Evolutionary conservation across 2,113 vertebrate genomes (phyloP).

Genomic region (Arothron firmamentum): DNA sequence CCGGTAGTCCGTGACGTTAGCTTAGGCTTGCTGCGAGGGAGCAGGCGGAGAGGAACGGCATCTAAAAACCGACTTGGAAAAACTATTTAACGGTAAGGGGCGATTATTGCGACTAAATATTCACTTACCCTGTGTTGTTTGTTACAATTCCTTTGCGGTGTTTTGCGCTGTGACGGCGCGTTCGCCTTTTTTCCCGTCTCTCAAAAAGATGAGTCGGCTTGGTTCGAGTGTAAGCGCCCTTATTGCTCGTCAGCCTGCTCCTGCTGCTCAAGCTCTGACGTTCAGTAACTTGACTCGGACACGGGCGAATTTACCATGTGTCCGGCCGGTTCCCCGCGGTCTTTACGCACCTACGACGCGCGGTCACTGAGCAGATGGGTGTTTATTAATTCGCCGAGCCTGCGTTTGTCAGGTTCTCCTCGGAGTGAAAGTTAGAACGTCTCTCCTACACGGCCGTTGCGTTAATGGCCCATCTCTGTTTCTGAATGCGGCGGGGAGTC

Average conservation of each 20-base stretch:
- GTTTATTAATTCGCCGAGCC: slow-evolving; percentile 3
- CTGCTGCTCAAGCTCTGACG: slow-evolving; percentile 72
- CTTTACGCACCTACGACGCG: not conserved
- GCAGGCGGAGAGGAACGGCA: slow-evolving; percentile 80
- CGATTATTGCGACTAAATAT: slow-evolving; percentile 65
- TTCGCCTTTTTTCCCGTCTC: slow-evolving; percentile 76
- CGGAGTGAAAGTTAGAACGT: slow-evolving; percentile 69
- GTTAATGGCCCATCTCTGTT: slow-evolving; percentile 55
- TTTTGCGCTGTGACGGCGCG: slow-evolving; percentile 31
- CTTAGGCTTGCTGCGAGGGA: slow-evolving; percentile 58
- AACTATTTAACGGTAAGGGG: slow-evolving; percentile 86
- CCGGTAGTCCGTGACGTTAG: not conserved
- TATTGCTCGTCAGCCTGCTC: slow-evolving; percentile 67
- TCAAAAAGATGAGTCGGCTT: slow-evolving; percentile 75
- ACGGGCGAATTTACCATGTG: slow-evolving; percentile 63
- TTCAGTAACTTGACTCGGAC: slow-evolving; percentile 78
- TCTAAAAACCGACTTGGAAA: slow-evolving; percentile 80
- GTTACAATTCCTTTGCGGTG: slow-evolving; percentile 31
- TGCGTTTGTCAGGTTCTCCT: slow-evolving; percentile 21
- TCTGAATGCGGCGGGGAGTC: slow-evolving; percentile 46
- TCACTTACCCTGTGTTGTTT: slow-evolving; percentile 54
- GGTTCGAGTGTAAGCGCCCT: slow-evolving; percentile 72
- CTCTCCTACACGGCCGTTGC: slow-evolving; percentile 50
- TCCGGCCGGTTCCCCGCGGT: slow-evolving; percentile 32
- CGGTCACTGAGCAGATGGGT: slow-evolving; percentile 11